Conservation (phyloP, 2,113 vertebrate genomes). For the Galeopterus variegatus region DNA sequence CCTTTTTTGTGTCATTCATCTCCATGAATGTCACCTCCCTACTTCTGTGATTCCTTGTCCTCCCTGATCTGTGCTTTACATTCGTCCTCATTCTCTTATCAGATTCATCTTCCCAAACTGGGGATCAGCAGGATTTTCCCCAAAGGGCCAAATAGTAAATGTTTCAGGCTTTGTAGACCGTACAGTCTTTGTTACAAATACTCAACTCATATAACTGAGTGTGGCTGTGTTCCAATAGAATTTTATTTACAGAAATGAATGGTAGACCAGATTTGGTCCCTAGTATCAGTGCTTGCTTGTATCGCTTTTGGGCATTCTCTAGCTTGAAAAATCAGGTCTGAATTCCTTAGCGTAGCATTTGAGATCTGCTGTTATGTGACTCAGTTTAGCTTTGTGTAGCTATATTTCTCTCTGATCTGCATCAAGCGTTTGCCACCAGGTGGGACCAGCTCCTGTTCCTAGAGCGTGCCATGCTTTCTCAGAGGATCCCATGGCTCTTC, state of each 20-base stretch:
- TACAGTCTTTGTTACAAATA: background rate
- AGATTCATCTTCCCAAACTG: background rate
- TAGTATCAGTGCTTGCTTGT: background rate
- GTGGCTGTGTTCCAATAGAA: background rate
- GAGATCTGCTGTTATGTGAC: background rate
- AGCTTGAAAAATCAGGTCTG: conserved; percentile 1
- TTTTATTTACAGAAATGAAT: background rate
- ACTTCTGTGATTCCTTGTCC: too few relatives aligned
- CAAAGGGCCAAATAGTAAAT: background rate
- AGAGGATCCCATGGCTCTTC: background rate
- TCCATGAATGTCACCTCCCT: background rate
- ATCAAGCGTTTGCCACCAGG: background rate
- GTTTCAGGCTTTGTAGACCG: background rate
- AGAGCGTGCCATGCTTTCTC: background rate
- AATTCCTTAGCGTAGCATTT: background rate
- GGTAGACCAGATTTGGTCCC: background rate
- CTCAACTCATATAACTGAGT: background rate
- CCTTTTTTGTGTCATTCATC: too few relatives aligned
- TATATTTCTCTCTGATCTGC: background rate
- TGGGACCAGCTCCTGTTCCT: background rate
- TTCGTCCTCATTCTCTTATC: background rate
- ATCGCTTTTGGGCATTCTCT: background rate
- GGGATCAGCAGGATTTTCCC: background rate
- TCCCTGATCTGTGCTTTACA: background rate
- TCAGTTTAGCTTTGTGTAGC: background rate